phyloP scores from a whole-genome alignment of 1,140 invertebrate species.

The Anagrus nilaparvatae region DNA sequence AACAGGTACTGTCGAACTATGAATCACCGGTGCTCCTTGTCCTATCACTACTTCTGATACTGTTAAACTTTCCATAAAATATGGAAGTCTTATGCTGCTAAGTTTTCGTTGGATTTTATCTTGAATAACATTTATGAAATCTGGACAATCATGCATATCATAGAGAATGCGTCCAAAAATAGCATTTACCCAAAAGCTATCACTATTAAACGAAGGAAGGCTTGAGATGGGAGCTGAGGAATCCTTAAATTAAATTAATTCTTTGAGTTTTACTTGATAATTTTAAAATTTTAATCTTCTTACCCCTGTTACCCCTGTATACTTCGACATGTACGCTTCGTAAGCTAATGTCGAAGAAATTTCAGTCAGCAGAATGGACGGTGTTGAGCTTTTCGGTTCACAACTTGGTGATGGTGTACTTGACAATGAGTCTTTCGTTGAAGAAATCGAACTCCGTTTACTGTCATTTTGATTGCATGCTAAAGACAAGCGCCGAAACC shows the following conservation, averaged over 20 bases:
- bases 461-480: constrained; percentile 25
- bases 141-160: constrained; percentile 59
- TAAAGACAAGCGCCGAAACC: constrained; percentile 35
- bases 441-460: constrained; percentile 26
- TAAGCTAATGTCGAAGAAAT: constrained; percentile 29
- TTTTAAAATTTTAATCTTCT: not conserved
- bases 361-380: constrained; percentile 18
- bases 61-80: constrained; percentile 76
- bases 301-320: constrained; percentile 30
- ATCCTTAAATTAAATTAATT: constrained; percentile 6
- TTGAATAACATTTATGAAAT: constrained; percentile 51
- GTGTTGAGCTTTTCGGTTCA: constrained; percentile 28
- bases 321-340: constrained; percentile 35
- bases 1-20: constrained; percentile 59
- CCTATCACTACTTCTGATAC: constrained; percentile 72
- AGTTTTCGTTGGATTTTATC: constrained; percentile 80
- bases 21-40: constrained; percentile 63
- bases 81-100: constrained; percentile 75
- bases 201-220: constrained; percentile 21
- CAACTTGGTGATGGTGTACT: constrained; percentile 15
- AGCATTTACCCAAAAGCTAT: constrained; percentile 62
- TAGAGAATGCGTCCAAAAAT: constrained; percentile 65
- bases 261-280: not conserved
- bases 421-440: constrained; percentile 23
- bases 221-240: constrained; percentile 11